phyloP scores from a whole-genome alignment of 2,888 invertebrate genomes.

The Punctoribates punctum region DNA sequence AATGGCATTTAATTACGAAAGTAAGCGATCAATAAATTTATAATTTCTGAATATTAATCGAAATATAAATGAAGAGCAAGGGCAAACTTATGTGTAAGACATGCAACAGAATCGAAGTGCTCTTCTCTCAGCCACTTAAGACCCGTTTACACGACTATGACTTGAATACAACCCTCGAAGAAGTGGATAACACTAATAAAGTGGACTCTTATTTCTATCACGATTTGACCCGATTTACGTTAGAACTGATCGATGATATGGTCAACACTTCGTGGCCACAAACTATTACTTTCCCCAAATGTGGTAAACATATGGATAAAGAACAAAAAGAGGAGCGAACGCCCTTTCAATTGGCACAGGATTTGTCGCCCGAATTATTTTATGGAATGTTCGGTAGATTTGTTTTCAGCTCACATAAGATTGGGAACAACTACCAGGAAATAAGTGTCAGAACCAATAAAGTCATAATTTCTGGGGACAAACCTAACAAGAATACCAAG shows the following conservation, averaged over 20 bases:
- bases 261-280: slow-evolving; percentile 52
- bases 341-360: slow-evolving; percentile 13
- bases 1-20: slow-evolving; percentile 62
- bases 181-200: slow-evolving; percentile 54
- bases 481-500: background rate
- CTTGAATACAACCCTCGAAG: slow-evolving; percentile 51
- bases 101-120: slow-evolving; percentile 71
- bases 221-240: slow-evolving; percentile 63
- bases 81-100: slow-evolving; percentile 67
- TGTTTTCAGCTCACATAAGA: slow-evolving; percentile 31
- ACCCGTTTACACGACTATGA: slow-evolving; percentile 67
- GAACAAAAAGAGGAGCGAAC: slow-evolving; percentile 33
- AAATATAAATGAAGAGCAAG: slow-evolving; percentile 46
- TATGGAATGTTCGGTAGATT: slow-evolving; percentile 42
- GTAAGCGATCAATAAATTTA: slow-evolving; percentile 50
- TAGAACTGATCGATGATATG: slow-evolving; percentile 58
- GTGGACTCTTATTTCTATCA: slow-evolving; percentile 81
- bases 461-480: slow-evolving; percentile 21
- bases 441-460: slow-evolving; percentile 39
- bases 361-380: slow-evolving; percentile 30
- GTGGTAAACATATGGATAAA: slow-evolving; percentile 37
- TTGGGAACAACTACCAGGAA: slow-evolving; percentile 40
- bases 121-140: slow-evolving; percentile 69
- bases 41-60: background rate
- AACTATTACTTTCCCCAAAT: slow-evolving; percentile 25